Percentiles rank a stretch among this genome's conserved stretches.
phyloP scores from a whole-genome alignment of 2,113 vertebrate species.

The Gallinago jamesoni region DNA sequence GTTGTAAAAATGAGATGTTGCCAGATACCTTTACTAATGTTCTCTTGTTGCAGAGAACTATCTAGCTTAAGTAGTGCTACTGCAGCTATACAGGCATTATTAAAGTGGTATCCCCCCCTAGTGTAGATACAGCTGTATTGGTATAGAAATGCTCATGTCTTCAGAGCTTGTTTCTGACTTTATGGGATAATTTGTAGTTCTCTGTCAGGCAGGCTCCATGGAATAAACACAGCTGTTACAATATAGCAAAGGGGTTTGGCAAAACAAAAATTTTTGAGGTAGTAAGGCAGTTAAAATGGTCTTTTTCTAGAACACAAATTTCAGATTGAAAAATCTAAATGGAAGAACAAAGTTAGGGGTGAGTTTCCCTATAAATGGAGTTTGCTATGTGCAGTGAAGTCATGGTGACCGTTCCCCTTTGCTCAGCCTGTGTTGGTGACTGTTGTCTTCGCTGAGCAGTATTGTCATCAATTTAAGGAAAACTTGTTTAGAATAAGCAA shows the following conservation, averaged over 20 bases:
- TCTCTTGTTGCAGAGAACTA: background rate
- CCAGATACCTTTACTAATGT: background rate
- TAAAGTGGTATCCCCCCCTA: constrained; percentile 57
- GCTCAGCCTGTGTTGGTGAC: background rate
- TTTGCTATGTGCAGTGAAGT: background rate
- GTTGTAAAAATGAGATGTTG: constrained; percentile 10
- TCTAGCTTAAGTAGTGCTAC: background rate
- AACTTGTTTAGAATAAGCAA: background rate
- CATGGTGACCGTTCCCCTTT: background rate
- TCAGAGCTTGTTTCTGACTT: background rate
- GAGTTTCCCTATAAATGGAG: background rate
- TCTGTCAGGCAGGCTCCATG: background rate
- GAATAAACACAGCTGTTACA: constrained; percentile 29
- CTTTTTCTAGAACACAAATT: background rate
- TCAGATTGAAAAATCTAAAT: background rate
- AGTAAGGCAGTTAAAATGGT: background rate
- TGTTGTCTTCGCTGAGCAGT: background rate
- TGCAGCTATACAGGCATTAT: background rate
- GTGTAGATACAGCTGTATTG: constrained; percentile 44
- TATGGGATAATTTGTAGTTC: background rate
- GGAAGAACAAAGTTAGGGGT: background rate
- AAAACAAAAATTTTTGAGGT: background rate
- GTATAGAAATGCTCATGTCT: background rate
- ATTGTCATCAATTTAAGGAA: background rate
- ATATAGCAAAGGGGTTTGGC: background rate